A percentile compares a stretch with the other conserved stretches of the same genome.
phyloP scores from a whole-genome alignment of 2,113 vertebrate genomes.

The Tretioscincus oriximinensis region DNA sequence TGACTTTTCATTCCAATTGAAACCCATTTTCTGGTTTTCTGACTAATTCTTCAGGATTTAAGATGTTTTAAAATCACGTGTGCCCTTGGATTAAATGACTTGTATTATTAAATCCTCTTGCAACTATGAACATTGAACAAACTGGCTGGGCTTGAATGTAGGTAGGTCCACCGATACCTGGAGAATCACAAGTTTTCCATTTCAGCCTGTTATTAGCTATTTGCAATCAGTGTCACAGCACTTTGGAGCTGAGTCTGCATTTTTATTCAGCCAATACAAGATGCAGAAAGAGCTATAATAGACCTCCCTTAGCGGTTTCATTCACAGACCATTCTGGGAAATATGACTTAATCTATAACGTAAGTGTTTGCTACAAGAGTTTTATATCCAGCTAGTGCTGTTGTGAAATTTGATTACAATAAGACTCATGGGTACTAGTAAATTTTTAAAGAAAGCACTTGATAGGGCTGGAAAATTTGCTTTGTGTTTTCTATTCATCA shows the following conservation, averaged over 20 bases:
- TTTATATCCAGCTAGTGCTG: background rate
- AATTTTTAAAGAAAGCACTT: background rate
- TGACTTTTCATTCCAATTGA: no score
- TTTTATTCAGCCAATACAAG: background rate
- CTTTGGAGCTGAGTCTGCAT: background rate
- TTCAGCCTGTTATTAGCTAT: background rate
- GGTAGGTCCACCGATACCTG: background rate
- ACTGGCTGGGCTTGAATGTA: background rate
- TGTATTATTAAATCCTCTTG: background rate
- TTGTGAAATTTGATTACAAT: background rate
- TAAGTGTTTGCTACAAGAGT: background rate
- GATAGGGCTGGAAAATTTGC: background rate
- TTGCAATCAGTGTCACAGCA: no score
- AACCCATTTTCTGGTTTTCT: no score
- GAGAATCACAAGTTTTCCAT: background rate
- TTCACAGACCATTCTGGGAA: background rate
- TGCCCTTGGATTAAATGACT: no score
- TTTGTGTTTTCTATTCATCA: background rate
- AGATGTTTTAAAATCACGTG: no score
- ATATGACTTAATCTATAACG: background rate
- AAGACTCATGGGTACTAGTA: background rate
- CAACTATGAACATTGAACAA: background rate
- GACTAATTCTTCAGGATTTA: no score
- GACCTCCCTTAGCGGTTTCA: background rate
- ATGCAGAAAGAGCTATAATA: background rate